Evolutionary conservation across 2,113 vertebrate species (phyloP), one percentile per base, ranked within the genome.

Genomic region (Butorides virescens): DNA sequence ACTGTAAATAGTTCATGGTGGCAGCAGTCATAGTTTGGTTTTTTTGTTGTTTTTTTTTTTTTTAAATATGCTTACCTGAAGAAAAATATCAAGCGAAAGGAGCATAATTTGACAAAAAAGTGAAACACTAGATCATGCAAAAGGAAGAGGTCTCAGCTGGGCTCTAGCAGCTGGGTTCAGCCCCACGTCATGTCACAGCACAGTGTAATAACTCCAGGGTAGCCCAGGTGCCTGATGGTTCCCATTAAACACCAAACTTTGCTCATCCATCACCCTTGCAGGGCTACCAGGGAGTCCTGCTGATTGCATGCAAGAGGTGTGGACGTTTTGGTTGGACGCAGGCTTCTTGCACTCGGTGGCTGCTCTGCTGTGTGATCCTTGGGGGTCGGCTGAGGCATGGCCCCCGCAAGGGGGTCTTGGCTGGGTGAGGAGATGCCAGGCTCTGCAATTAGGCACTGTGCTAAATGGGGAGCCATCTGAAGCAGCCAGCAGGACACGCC

Each of bases 311-410:
- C 1, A 2, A 50, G 50, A 11, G 29, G 14, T 10, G 61, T 5
- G 2, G 59, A 11, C 9, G 1, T 65, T 76, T 44, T 0, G 0
- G 15, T 50, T 3, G 2, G 39, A 75, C 7, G 5, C 0, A 3
- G 52, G 15, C 11, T 29, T 29, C 63, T 39, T 29, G n/a, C 11
- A 6, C 9, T 34, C 25, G 34, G 13, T 0, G 5, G 26, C 18
- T 76, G 58, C 46, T n/a, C 18, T 37, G 46, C 30, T 18, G 18
- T 12, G 11, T 0, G 1, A 29, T 59, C n/a, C 16, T 16, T 8
- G 23, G 44, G 50, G 34, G 70, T 15, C 3, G 2, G 56, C 16
- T 76, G 30, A 19, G 36, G 53, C 0, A 2, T 34, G 42, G 44
- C 25, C n/a, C 29, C 46, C 16, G 23, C 32, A 36, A 47, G 12